Conservation (phyloP, 2,888 invertebrate genomes). For the Papilio elwesi region DNA sequence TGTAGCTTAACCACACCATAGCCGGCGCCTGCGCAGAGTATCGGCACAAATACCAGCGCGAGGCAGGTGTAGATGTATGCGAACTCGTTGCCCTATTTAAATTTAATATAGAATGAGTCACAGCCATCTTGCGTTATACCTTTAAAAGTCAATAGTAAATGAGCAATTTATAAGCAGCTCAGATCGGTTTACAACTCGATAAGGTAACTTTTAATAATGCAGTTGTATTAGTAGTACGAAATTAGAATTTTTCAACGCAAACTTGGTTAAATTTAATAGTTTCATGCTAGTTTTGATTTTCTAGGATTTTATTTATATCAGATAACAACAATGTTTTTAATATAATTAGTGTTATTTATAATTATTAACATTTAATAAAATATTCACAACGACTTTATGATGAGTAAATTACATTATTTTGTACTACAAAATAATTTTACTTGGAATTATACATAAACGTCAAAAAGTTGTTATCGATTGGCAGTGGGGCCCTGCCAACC, state of each 20-base stretch:
- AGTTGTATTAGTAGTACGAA: neutral
- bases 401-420: too few species aligned
- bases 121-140: slow-evolving; percentile 15
- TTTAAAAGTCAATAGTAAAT: slow-evolving; percentile 34
- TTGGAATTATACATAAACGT: too few species aligned
- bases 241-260: slow-evolving; percentile 24
- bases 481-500: too few species aligned
- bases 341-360: too few species aligned
- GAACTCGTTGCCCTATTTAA: slow-evolving; percentile 93
- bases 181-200: slow-evolving; percentile 12
- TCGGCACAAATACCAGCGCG: slow-evolving; percentile 95
- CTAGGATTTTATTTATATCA: slow-evolving; percentile 1
- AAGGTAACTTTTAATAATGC: slow-evolving; percentile 31
- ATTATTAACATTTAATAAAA: too few species aligned
- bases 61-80: slow-evolving; percentile 98
- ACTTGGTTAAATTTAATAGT: slow-evolving; percentile 8
- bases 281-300: neutral
- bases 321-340: neutral
- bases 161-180: slow-evolving; percentile 35
- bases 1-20: slow-evolving; percentile 96
- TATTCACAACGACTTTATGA: too few species aligned
- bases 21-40: slow-evolving; percentile 95
- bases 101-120: slow-evolving; percentile 27
- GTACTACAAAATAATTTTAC: too few species aligned
- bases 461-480: too few species aligned